phyloP scores from a whole-genome alignment of 2,888 invertebrate species.

The Synanthedon vespiformis region DNA sequence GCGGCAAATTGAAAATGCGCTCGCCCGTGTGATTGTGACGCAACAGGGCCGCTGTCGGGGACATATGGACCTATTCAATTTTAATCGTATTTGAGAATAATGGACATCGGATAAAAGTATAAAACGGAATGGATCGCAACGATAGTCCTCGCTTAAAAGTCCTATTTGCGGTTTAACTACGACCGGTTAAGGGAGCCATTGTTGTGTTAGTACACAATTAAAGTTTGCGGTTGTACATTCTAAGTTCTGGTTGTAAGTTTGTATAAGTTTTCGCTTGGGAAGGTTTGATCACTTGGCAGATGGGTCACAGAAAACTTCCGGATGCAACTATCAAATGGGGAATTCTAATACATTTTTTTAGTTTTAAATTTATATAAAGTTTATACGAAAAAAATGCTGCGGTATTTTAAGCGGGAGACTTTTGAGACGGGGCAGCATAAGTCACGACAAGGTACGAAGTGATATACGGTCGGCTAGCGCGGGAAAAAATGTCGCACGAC shows the following conservation, averaged over 20 bases:
- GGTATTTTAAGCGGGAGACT: constrained; percentile 29
- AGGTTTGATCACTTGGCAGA: background rate
- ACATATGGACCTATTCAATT: constrained; percentile 70
- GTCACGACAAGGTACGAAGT: constrained; percentile 38
- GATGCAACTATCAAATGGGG: background rate
- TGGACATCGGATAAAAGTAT: constrained; percentile 64
- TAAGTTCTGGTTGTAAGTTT: constrained; percentile 37
- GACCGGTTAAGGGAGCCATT: constrained; percentile 50
- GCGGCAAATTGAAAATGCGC: constrained; percentile 69
- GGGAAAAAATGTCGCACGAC: constrained; percentile 66
- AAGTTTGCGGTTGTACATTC: constrained; percentile 64
- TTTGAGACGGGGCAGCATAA: constrained; percentile 38
- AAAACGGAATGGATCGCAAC: constrained; percentile 42
- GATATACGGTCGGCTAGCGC: constrained; percentile 64
- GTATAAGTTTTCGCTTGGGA: constrained; percentile 29
- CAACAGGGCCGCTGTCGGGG: constrained; percentile 53
- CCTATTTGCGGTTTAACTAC: constrained; percentile 59
- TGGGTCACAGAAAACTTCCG: background rate
- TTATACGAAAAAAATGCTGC: constrained; percentile 18
- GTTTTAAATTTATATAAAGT: background rate
- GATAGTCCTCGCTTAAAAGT: constrained; percentile 57
- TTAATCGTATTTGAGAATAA: constrained; percentile 70
- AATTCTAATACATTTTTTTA: too few species aligned
- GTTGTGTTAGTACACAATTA: constrained; percentile 54
- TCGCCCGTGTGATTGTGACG: constrained; percentile 67